phyloP scores from a whole-genome alignment of 2,888 invertebrate genomes.

The Eupithecia insigniata region DNA sequence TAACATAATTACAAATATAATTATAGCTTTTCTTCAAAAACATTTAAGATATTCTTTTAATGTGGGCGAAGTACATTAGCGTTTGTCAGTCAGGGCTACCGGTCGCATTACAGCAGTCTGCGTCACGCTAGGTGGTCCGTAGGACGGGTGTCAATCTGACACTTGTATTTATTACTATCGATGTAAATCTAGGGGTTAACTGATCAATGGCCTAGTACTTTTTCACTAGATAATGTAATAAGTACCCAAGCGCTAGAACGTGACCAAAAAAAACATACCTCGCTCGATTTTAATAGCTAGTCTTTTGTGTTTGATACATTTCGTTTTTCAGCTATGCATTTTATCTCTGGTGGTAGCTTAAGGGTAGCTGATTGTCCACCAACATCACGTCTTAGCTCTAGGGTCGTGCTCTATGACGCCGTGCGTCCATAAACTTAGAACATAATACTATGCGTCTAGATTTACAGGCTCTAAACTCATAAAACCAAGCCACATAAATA shows the following conservation, averaged over 20 bases:
- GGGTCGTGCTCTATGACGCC: no score
- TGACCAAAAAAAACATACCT: no score
- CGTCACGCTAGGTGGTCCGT: constrained; percentile 53
- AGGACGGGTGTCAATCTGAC: constrained; percentile 68
- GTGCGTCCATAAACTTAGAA: no score
- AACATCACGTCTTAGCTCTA: no score
- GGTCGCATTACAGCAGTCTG: constrained; percentile 36
- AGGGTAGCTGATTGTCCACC: no score
- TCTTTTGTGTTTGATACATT: no score
- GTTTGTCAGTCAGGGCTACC: constrained; percentile 28
- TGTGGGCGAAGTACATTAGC: constrained; percentile 25
- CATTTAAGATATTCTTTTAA: constrained; percentile 20
- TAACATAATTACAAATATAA: constrained; percentile 2
- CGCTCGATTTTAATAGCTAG: no score
- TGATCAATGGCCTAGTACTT: background rate
- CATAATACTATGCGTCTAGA: no score
- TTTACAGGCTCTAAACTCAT: no score
- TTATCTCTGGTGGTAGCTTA: no score
- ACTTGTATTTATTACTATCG: constrained; percentile 44
- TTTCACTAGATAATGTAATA: background rate
- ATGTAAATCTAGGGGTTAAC: background rate
- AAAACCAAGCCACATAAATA: no score
- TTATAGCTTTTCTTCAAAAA: constrained; percentile 10
- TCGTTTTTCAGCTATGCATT: no score
- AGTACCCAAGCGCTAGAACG: background rate